Evolutionary conservation across 2,888 invertebrate genomes (phyloP), one percentile per base, ranked within the genome.

Genomic region (Dasypolia templi): DNA sequence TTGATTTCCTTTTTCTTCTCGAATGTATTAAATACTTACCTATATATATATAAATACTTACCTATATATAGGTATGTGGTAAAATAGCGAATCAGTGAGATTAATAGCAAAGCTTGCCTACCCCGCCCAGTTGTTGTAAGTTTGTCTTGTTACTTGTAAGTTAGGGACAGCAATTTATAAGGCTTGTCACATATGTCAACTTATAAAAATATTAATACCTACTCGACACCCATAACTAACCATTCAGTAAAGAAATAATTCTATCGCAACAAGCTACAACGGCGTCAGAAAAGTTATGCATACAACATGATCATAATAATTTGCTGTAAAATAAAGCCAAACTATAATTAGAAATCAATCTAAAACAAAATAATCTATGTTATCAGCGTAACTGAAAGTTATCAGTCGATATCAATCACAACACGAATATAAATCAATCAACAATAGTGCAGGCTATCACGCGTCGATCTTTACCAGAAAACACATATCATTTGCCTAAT

Each of bases 401-500:
- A 81, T 85, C 84, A 75, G 49, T 42, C 19, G 74, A 81, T 72
- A 81, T 81, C 77, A 76, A 86, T 86, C 79, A 82, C 68, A 85
- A 75, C 85, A 81, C 46, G 74, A 72, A 91, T 91, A 92, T 91
- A 91, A 93, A 93, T 92, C 92, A 94, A 94, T 94, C 92, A 93
- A 91, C 90, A 92, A 93, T 93, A 94, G 92, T 88, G 83, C 89
- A 88, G 73, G 76, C 84, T 92, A 92, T 92, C 92, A 82, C 83
- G 87, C 88, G 89, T 87, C 86, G 86, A 92, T 93, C 91, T 91
- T 90, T 85, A 89, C 83, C 89, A 91, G 90, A 95, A 95, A 95
- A 95, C 95, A 95, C 96, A 96, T 96, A 96, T 96, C 95, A 95
- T 96, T 96, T 96, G 92, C 95, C 94, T 96, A 96, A 96, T 96